Conservation (phyloP, 2,888 invertebrate genomes). For the Idaea aversata region DNA sequence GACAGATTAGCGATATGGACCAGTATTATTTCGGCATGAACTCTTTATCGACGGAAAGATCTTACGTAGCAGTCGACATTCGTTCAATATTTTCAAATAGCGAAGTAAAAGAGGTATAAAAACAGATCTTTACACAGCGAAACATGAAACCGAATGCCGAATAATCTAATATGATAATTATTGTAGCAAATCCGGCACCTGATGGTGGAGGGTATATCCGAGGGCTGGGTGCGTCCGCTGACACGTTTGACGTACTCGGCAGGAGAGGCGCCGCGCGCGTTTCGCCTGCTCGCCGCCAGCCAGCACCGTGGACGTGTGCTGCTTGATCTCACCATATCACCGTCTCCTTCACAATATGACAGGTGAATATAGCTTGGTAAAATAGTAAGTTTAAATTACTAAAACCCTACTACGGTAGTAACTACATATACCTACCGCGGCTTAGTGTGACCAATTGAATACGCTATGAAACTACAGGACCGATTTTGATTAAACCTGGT, state of each 20-base stretch:
- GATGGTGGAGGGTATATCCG: constrained; percentile 48
- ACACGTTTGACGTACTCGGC: constrained; percentile 44
- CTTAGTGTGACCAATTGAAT: too few relatives aligned
- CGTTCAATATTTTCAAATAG: constrained; percentile 29
- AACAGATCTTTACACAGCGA: too few relatives aligned
- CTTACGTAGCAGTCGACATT: constrained; percentile 34
- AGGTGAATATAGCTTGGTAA: constrained; percentile 23
- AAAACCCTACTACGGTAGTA: too few relatives aligned
- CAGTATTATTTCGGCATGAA: constrained; percentile 36
- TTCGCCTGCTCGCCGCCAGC: constrained; percentile 46
- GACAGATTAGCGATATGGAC: constrained; percentile 32
- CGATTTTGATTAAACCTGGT: too few relatives aligned
- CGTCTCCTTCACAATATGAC: constrained; percentile 14
- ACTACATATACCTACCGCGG: too few relatives aligned
- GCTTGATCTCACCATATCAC: constrained; percentile 31
- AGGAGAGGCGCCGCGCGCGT: constrained; percentile 43
- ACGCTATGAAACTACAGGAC: too few relatives aligned
- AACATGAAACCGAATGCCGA: too few relatives aligned
- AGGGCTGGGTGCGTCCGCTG: constrained; percentile 54
- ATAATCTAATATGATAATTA: not conserved
- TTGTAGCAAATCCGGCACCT: constrained; percentile 39
- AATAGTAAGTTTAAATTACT: too few relatives aligned
- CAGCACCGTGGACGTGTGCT: constrained; percentile 52
- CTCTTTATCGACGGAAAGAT: constrained; percentile 22
- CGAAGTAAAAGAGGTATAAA: not conserved